Conservation (phyloP, 2,888 invertebrate genomes). For the Acholoe squamosa region DNA sequence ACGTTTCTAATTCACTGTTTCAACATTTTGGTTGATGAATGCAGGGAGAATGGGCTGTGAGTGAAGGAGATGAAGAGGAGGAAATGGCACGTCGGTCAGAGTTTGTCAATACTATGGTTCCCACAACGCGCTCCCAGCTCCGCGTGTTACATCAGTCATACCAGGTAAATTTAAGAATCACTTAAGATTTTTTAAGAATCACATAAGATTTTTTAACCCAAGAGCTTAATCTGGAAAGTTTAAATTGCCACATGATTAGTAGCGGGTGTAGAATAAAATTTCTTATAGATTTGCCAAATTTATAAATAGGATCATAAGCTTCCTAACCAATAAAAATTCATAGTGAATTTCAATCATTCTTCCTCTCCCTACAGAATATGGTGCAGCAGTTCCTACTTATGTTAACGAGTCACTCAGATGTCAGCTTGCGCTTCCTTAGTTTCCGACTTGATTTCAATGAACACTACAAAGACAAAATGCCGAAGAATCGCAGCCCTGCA, state of each 20-base stretch:
- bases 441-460: constrained; percentile 97
- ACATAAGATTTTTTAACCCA: too few relatives aligned
- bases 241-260: too few relatives aligned
- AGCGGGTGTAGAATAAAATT: too few relatives aligned
- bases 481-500: constrained; percentile 61
- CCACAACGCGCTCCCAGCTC: constrained; percentile 86
- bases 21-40: background rate
- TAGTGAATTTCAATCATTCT: background rate
- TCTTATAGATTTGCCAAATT: too few relatives aligned
- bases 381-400: constrained; percentile 93
- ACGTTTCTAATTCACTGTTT: background rate
- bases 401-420: constrained; percentile 91
- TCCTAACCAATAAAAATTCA: too few relatives aligned
- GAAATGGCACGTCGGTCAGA: constrained; percentile 86
- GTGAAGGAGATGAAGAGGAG: constrained; percentile 86
- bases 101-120: constrained; percentile 87
- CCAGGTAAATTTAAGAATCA: constrained; percentile 86
- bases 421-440: constrained; percentile 93
- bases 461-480: constrained; percentile 89
- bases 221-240: too few relatives aligned
- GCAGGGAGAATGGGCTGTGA: constrained; percentile 86
- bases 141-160: constrained; percentile 89
- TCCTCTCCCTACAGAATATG: constrained; percentile 86
- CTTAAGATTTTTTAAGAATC: too few relatives aligned
- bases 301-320: too few relatives aligned